Percentiles rank a stretch among this genome's conserved stretches.
Conservation (phyloP, 2,113 vertebrate species). For the Alectura lathami region DNA sequence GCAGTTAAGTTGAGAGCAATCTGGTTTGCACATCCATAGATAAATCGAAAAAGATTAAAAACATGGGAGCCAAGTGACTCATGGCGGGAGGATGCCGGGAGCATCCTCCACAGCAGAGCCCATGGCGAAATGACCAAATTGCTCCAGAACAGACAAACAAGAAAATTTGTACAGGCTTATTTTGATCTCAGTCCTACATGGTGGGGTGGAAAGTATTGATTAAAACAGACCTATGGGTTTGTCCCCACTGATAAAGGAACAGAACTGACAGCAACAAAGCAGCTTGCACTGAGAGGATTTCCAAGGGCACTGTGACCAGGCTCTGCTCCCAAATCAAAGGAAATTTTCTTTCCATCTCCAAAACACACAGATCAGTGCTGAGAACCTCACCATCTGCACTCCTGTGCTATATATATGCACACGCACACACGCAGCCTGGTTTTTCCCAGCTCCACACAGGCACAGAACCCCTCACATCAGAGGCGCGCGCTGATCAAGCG, state of each 20-base stretch:
- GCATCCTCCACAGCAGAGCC: too few species aligned
- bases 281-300: background rate
- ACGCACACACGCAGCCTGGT: background rate
- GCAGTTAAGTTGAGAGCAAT: background rate
- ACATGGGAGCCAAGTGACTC: background rate
- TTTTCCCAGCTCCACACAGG: background rate
- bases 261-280: background rate
- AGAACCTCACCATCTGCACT: background rate
- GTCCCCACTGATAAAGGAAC: background rate
- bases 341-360: background rate
- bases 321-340: background rate
- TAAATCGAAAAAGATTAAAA: background rate
- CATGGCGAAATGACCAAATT: background rate
- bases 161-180: background rate
- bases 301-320: background rate
- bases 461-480: background rate
- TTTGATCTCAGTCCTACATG: background rate
- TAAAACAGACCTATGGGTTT: background rate
- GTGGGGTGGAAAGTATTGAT: background rate
- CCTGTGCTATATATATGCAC: fast-evolving
- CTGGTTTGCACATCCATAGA: background rate
- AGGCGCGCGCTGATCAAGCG: fast-evolving
- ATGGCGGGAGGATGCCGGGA: background rate
- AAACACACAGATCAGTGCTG: fast-evolving
- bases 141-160: background rate